Conservation (phyloP, 2,888 invertebrate genomes). For the Dicycla oo region DNA sequence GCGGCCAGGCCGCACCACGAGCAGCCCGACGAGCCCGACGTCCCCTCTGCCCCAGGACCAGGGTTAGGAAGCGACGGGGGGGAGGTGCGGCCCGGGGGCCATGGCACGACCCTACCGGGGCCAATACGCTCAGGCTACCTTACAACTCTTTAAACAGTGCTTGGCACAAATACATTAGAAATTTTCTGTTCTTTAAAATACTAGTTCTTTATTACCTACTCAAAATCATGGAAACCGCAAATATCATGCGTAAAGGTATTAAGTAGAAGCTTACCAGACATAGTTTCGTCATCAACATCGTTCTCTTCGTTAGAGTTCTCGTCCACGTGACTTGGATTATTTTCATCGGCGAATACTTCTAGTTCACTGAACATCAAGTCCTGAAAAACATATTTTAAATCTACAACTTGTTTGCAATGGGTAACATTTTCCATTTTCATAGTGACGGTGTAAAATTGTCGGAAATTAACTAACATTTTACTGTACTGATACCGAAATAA, state of each 20-base stretch:
- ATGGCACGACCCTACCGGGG: constrained; percentile 27
- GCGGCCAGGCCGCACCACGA: constrained; percentile 78
- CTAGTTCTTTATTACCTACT: background rate
- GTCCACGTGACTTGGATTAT: constrained; percentile 89
- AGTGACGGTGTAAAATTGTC: background rate
- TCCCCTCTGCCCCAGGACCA: constrained; percentile 77
- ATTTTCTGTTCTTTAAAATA: constrained; percentile 1
- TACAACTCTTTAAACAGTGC: constrained; percentile 24
- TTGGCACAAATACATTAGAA: constrained; percentile 16
- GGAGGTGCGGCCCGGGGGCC: constrained; percentile 37
- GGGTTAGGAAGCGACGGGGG: constrained; percentile 51
- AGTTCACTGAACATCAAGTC: constrained; percentile 90
- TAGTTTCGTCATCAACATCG: constrained; percentile 96
- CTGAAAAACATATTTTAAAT: constrained; percentile 61
- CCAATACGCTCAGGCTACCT: constrained; percentile 46
- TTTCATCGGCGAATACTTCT: constrained; percentile 92
- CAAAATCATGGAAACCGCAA: background rate
- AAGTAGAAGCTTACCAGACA: constrained; percentile 91
- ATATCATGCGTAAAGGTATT: background rate
- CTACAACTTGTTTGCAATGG: background rate
- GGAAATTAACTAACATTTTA: too few relatives aligned
- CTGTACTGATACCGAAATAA: background rate
- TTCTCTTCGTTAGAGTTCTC: constrained; percentile 95
- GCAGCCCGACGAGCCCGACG: constrained; percentile 82
- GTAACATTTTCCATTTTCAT: background rate